Percentiles rank a stretch among this genome's conserved stretches.
Evolutionary conservation across 2,888 invertebrate species (phyloP).

Genomic region (Trachelus stipa): DNA sequence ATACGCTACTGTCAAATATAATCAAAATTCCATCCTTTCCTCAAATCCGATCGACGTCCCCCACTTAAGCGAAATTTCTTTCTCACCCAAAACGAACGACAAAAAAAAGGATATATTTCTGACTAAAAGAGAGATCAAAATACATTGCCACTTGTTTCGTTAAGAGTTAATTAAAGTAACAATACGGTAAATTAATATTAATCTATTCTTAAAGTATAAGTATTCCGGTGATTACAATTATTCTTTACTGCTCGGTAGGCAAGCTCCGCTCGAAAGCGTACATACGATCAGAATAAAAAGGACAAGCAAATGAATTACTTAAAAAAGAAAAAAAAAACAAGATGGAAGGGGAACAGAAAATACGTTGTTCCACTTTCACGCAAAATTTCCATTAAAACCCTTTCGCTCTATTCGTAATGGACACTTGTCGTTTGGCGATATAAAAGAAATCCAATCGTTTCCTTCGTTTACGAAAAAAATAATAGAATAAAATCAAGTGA

Average conservation of each 20-base stretch:
- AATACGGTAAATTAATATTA: constrained; percentile 60
- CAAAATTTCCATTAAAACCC: neutral
- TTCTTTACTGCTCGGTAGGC: constrained; percentile 55
- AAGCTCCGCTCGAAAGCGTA: constrained; percentile 55
- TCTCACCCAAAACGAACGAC: constrained; percentile 57
- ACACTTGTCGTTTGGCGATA: neutral
- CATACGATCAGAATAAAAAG: constrained; percentile 51
- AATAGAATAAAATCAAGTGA: constrained; percentile 4
- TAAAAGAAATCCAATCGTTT: neutral
- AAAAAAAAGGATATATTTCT: constrained; percentile 70
- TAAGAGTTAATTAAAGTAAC: constrained; percentile 63
- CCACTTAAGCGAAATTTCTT: constrained; percentile 49
- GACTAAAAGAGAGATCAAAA: constrained; percentile 81
- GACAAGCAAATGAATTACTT: constrained; percentile 30
- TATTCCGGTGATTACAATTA: constrained; percentile 27
- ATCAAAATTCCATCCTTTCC: constrained; percentile 9
- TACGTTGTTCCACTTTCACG: neutral
- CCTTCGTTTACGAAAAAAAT: neutral
- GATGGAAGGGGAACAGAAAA: constrained; percentile 25
- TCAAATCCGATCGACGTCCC: constrained; percentile 4
- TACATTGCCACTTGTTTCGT: constrained; percentile 74
- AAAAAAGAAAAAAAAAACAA: constrained; percentile 26
- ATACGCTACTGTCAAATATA: constrained; percentile 36
- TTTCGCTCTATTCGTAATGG: neutral
- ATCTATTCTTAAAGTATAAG: constrained; percentile 36